Conservation (phyloP, 2,797 vertebrate genomes). For the Enteromius fasciolatus region DNA sequence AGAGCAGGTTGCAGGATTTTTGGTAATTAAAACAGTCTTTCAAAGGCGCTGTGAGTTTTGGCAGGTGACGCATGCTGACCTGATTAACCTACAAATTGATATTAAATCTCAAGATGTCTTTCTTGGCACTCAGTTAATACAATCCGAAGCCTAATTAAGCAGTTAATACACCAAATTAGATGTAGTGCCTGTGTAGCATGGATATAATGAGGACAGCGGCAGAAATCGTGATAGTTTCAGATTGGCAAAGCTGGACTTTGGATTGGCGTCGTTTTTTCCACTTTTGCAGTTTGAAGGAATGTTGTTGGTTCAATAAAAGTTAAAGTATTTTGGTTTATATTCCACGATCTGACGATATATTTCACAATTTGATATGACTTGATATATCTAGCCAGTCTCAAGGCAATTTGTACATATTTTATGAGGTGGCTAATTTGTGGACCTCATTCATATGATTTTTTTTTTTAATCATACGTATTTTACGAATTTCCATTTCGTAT, state of each 20-base stretch:
- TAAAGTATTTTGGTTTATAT: background rate
- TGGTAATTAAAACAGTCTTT: slow-evolving; percentile 68
- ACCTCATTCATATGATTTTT: no score
- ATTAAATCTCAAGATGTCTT: slow-evolving; percentile 73
- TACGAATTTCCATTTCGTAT: no score
- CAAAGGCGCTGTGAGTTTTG: slow-evolving; percentile 65
- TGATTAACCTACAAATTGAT: slow-evolving; percentile 80
- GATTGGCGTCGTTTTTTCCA: background rate
- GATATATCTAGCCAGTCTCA: background rate
- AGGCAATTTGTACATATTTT: no score
- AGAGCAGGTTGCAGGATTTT: slow-evolving; percentile 60
- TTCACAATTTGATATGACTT: background rate
- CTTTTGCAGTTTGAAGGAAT: background rate
- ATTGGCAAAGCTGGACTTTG: background rate
- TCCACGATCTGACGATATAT: background rate
- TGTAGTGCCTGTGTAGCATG: slow-evolving; percentile 64
- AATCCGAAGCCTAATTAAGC: slow-evolving; percentile 75
- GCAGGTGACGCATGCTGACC: slow-evolving; percentile 74
- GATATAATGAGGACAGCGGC: slow-evolving; percentile 53
- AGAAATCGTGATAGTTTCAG: slow-evolving; percentile 18
- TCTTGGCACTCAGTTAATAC: slow-evolving; percentile 67
- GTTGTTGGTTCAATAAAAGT: background rate
- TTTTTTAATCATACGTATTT: no score
- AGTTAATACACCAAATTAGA: slow-evolving; percentile 73
- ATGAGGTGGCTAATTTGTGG: no score